phyloP scores from a whole-genome alignment of 2,797 vertebrate species.

The Huso huso region DNA sequence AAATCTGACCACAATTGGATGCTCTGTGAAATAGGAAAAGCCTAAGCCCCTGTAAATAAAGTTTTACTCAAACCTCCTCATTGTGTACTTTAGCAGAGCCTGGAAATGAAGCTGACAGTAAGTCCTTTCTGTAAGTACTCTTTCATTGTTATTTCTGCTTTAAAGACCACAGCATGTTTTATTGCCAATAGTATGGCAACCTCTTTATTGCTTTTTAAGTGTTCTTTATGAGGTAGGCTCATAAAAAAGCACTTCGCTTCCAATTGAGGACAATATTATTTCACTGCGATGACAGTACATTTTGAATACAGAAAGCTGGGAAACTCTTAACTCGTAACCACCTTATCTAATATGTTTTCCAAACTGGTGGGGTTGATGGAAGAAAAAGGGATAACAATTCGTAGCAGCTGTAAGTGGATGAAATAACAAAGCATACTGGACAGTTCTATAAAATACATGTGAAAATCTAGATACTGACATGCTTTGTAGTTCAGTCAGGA shows the following conservation, averaged over 20 bases:
- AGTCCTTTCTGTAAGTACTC: not conserved
- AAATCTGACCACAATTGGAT: not conserved
- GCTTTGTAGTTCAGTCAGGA: too few relatives aligned
- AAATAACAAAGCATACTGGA: too few relatives aligned
- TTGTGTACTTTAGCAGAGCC: not conserved
- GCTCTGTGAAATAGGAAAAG: not conserved
- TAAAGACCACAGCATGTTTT: conserved; percentile 7
- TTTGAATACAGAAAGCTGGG: conserved; percentile 24
- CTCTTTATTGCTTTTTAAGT: conserved; percentile 19
- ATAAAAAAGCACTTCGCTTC: conserved; percentile 60
- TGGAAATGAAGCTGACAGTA: conserved; percentile 1
- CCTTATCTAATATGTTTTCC: too few relatives aligned
- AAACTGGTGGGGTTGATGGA: too few relatives aligned
- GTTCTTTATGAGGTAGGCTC: conserved; percentile 23
- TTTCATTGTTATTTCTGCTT: not conserved
- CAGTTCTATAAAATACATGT: too few relatives aligned
- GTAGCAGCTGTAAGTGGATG: too few relatives aligned
- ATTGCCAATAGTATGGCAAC: conserved; percentile 13
- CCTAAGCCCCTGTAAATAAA: not conserved
- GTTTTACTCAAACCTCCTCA: not conserved
- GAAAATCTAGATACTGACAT: too few relatives aligned
- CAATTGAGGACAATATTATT: conserved; percentile 53
- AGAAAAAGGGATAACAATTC: too few relatives aligned
- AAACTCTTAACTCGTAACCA: too few relatives aligned
- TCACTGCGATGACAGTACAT: conserved; percentile 48